Evolutionary conservation across 2,888 invertebrate genomes (phyloP).

Genomic region (Rhingia campestris): DNA sequence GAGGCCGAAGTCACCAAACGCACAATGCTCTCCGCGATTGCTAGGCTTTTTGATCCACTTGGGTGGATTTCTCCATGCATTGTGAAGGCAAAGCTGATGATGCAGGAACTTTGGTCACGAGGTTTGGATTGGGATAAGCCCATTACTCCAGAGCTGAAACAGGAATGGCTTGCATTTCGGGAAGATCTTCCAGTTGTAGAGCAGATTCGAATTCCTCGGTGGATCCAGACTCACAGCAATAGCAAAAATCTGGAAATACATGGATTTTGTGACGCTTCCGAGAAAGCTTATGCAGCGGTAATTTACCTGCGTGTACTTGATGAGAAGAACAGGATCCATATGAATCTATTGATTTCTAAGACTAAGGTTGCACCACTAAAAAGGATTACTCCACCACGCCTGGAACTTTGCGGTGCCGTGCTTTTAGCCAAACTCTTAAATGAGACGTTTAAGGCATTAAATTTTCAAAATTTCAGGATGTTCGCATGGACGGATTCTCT

Average conservation of each 20-base stretch:
- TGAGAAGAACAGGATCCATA: constrained; percentile 5
- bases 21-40: constrained; percentile 20
- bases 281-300: constrained; percentile 31
- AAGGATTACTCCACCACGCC: constrained; percentile 13
- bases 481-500: not conserved
- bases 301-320: constrained; percentile 16
- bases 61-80: constrained; percentile 38
- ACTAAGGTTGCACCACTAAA: constrained; percentile 17
- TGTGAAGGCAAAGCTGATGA: constrained; percentile 16
- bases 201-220: constrained; percentile 15
- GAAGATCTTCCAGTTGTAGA: constrained; percentile 2
- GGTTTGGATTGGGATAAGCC: constrained; percentile 19
- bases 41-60: constrained; percentile 42
- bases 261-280: constrained; percentile 42
- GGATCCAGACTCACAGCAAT: not conserved
- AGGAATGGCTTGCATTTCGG: constrained; percentile 18
- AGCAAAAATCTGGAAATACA: constrained; percentile 9
- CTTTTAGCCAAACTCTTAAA: constrained; percentile 1
- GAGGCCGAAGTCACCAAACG: constrained; percentile 16
- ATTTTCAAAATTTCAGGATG: not conserved
- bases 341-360: constrained; percentile 14
- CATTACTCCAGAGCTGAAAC: not conserved
- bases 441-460: not conserved
- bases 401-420: constrained; percentile 20
- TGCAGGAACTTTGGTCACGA: constrained; percentile 27